Evolutionary conservation across 2,888 invertebrate genomes (phyloP).

Genomic region (Hypomecis atomaria): DNA sequence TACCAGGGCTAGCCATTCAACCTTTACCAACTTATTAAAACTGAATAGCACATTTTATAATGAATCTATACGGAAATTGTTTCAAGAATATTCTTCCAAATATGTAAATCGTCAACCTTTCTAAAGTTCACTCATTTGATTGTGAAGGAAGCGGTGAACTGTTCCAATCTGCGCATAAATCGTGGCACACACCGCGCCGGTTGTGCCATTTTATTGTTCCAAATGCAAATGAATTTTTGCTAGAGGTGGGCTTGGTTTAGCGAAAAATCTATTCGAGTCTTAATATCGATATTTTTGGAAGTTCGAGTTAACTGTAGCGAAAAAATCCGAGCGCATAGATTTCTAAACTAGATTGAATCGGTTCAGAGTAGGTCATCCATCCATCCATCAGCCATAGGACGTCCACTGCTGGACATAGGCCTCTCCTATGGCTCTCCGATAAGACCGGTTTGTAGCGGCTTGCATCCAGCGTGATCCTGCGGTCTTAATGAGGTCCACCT

Average conservation of each 20-base stretch:
- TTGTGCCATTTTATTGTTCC: slow-evolving; percentile 60
- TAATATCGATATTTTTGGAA: slow-evolving; percentile 8
- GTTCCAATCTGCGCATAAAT: slow-evolving; percentile 35
- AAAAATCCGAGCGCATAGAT: background rate
- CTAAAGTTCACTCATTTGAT: slow-evolving; percentile 19
- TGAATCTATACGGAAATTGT: too few relatives aligned
- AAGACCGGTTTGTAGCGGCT: too few relatives aligned
- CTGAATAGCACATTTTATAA: too few relatives aligned
- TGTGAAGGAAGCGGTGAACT: slow-evolving; percentile 21
- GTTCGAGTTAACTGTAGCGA: background rate
- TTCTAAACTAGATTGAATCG: too few relatives aligned
- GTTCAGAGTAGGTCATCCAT: too few relatives aligned
- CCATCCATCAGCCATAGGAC: too few relatives aligned
- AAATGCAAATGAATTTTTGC: slow-evolving; percentile 43
- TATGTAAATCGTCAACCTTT: slow-evolving; percentile 23
- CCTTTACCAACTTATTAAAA: too few relatives aligned
- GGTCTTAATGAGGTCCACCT: too few relatives aligned
- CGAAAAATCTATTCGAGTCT: background rate
- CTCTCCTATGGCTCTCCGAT: too few relatives aligned
- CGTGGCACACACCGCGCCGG: slow-evolving; percentile 39
- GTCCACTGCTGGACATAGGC: too few relatives aligned
- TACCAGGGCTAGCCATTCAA: too few relatives aligned
- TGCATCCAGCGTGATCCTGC: too few relatives aligned
- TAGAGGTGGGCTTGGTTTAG: slow-evolving; percentile 25
- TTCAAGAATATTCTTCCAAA: background rate